Percentiles rank a stretch among this genome's conserved stretches.
Conservation (phyloP, 2,113 vertebrate genomes). For the Nibea albiflora region DNA sequence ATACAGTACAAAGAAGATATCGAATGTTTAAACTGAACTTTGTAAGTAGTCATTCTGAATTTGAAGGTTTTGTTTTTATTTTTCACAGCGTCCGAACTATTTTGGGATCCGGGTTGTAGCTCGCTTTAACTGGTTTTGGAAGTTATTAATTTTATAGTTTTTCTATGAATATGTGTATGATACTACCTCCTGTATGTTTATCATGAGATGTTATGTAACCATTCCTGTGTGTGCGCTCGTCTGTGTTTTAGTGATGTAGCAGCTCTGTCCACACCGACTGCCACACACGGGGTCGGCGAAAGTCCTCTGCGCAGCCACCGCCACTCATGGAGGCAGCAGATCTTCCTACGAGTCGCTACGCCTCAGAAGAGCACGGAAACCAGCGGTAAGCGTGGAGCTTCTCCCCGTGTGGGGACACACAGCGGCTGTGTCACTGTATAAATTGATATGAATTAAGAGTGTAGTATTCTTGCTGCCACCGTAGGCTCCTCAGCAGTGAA, state of each 20-base stretch:
- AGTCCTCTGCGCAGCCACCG: constrained; percentile 88
- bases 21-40: too few relatives aligned
- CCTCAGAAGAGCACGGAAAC: constrained; percentile 92
- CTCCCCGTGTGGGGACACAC: too few relatives aligned
- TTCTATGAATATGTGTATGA: constrained; percentile 1
- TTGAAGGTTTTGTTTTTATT: too few relatives aligned
- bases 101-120: not conserved
- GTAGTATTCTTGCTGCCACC: too few relatives aligned
- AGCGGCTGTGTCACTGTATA: too few relatives aligned
- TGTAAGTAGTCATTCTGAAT: too few relatives aligned
- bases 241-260: constrained; percentile 87
- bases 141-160: not conserved
- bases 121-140: not conserved
- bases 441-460: too few relatives aligned
- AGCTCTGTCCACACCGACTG: constrained; percentile 81
- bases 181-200: not conserved
- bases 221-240: constrained; percentile 11
- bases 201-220: not conserved
- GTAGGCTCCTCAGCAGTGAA: too few relatives aligned
- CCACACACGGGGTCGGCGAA: constrained; percentile 61
- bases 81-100: too few relatives aligned
- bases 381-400: constrained; percentile 79
- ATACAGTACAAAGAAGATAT: too few relatives aligned
- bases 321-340: constrained; percentile 98
- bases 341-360: constrained; percentile 97